Evolutionary conservation across 2,888 invertebrate genomes (phyloP).

Genomic region (Tolmerus cingulatus): DNA sequence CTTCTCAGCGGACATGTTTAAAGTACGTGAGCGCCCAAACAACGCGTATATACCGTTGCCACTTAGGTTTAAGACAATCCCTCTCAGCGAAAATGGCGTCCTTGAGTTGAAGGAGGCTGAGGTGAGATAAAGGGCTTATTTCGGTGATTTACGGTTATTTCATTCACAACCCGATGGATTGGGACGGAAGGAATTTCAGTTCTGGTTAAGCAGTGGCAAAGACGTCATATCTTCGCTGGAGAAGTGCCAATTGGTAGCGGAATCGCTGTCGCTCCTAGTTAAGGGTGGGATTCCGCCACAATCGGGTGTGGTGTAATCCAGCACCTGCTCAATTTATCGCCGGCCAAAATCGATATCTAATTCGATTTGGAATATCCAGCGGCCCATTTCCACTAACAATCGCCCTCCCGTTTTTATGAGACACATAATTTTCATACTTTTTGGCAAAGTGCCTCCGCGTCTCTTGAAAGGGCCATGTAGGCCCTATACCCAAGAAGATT

Average conservation of each 20-base stretch:
- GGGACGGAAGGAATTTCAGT: not conserved
- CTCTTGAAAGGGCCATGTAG: not conserved
- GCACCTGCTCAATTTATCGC: not conserved
- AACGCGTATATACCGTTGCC: not conserved
- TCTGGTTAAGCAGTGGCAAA: constrained; percentile 1
- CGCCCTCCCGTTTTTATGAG: not conserved
- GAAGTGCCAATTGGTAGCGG: constrained; percentile 3
- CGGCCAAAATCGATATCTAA: constrained; percentile 11
- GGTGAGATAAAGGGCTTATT: constrained; percentile 35
- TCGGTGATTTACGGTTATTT: constrained; percentile 30
- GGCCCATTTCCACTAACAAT: not conserved
- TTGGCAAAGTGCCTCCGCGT: not conserved
- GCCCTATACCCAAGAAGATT: not conserved
- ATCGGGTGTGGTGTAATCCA: not conserved
- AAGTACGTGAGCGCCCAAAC: not conserved
- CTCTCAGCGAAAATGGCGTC: not conserved
- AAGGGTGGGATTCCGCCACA: not conserved
- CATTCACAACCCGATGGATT: constrained; percentile 12
- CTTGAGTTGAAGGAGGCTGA: not conserved
- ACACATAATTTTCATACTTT: constrained; percentile 18
- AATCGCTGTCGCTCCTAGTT: not conserved
- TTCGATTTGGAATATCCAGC: constrained; percentile 11
- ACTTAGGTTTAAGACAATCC: constrained; percentile 11
- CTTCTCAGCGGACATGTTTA: not conserved
- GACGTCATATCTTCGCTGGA: constrained; percentile 9